Evolutionary conservation across 2,888 invertebrate genomes (phyloP), one percentile per base, ranked within the genome.

Genomic region (Platycheirus albimanus): DNA sequence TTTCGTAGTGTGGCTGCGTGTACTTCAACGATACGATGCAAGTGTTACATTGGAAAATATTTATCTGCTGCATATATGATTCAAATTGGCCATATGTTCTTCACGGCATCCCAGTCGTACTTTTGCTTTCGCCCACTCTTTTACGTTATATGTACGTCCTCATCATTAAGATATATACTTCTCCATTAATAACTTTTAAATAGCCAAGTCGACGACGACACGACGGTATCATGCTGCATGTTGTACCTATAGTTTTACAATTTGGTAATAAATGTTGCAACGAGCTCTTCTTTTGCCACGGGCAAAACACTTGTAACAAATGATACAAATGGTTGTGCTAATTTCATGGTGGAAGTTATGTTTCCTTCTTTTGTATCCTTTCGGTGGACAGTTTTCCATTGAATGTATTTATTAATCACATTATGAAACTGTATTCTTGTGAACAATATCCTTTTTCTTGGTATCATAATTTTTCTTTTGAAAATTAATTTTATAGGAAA

Each of bases 381-480:
- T 71, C 36, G 41, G 36, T 47, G 47, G 38, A 63, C 69, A 13
- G 63, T 69, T 52, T 28, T 58, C 33, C 36, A 47, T 61, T 63
- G 54, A 74, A 69, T 69, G 11, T 58, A 69, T 64, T 75, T 75
- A 43, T 70, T 70, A 75, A 70, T 80, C 56, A 56, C 36, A 56
- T 80, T 75, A 75, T 20, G 41, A 63, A 80, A 80, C 49, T 75
- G 75, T 64, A 49, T 70, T 75, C 69, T 63, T 69, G 47, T 13
- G 19, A 33, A 47, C 20, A 2, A 30, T 33, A 8, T 5, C 49
- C 20, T 10, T 7, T n/a, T 33, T 4, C 17, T 19, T 1, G n/a
- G n/a, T 3, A 5, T 1, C 49, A 1, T 6, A 15, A 5, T 13
- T 11, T 11, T 4, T 33, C 28, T 8, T 15, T 15, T 15, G 45